A percentile compares a stretch with the other conserved stretches of the same genome.
phyloP scores from a whole-genome alignment of 2,113 vertebrate genomes.

The Melanotaenia duboulayi region DNA sequence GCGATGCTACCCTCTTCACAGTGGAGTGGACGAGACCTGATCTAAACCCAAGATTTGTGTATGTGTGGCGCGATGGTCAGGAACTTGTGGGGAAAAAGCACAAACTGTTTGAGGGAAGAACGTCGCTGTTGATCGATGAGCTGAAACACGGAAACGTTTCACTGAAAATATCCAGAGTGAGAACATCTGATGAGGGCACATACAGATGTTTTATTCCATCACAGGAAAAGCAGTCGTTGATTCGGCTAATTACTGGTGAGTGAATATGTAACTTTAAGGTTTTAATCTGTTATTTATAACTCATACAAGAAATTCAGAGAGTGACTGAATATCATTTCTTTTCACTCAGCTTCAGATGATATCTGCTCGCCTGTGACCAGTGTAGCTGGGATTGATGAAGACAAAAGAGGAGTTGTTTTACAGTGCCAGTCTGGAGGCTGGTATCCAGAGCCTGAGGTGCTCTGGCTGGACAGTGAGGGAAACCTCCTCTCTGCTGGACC shows the following conservation, averaged over 20 bases:
- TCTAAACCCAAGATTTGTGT: background rate
- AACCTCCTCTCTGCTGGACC: constrained; percentile 18
- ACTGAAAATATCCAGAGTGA: constrained; percentile 7
- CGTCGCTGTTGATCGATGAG: background rate
- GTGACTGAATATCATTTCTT: background rate
- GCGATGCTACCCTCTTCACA: background rate
- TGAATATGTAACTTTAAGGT: background rate
- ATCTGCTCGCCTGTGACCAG: background rate
- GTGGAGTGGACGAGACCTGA: background rate
- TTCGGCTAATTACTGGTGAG: background rate
- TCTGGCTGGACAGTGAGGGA: constrained; percentile 19
- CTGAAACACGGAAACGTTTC: constrained; percentile 3
- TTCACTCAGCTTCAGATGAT: background rate
- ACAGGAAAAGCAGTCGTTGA: rapidly evolving
- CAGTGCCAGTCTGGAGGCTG: background rate
- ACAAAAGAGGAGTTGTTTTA: rapidly evolving
- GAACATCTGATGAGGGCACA: rapidly evolving
- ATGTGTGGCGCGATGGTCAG: background rate
- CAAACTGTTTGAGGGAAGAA: background rate
- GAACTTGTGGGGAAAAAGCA: background rate
- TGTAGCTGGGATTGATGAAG: rapidly evolving
- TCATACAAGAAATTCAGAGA: rapidly evolving
- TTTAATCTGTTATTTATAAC: rapidly evolving
- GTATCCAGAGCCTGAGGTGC: constrained; percentile 29
- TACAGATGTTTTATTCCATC: constrained; percentile 5